Evolutionary conservation across 2,797 vertebrate species (phyloP).

Genomic region (Brachyalestes nurse): DNA sequence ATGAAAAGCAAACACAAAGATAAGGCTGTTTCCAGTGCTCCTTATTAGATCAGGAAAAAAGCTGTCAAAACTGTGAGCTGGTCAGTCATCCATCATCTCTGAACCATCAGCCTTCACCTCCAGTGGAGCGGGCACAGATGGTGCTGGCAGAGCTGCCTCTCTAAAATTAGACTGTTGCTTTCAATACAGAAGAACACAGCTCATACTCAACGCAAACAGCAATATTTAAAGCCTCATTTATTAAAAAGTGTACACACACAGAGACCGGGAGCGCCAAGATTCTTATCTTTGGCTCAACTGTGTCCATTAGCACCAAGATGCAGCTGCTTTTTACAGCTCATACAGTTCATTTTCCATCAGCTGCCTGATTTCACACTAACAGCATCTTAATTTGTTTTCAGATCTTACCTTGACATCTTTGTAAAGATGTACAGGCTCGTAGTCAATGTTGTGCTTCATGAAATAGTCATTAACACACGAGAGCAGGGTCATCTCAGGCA

Average conservation of each 20-base stretch:
- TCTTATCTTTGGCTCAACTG: not conserved
- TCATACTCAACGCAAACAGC: constrained; percentile 19
- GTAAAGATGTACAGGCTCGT: constrained; percentile 96
- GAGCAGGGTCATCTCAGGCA: constrained; percentile 96
- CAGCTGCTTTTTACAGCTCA: not conserved
- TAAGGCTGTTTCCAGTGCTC: not conserved
- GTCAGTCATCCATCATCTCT: not conserved
- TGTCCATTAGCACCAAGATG: not conserved
- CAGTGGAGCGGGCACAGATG: constrained; percentile 1
- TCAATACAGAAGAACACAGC: constrained; percentile 63
- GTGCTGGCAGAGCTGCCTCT: constrained; percentile 5
- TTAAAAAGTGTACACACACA: not conserved
- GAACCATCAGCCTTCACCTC: not conserved
- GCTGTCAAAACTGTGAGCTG: not conserved
- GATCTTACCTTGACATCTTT: constrained; percentile 94
- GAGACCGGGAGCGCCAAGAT: not conserved
- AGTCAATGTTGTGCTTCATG: constrained; percentile 97
- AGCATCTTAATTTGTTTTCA: not conserved
- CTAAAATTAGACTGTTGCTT: constrained; percentile 73
- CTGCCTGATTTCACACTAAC: not conserved
- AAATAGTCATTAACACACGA: constrained; percentile 98
- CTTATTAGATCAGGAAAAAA: not conserved
- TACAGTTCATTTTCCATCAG: not conserved
- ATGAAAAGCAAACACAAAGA: not conserved
- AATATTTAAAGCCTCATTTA: constrained; percentile 43